These are phyloP conservation scores for Sander vitreus DNA, from an alignment of 2,113 vertebrate species.

Conservation along the genomic window DNA sequence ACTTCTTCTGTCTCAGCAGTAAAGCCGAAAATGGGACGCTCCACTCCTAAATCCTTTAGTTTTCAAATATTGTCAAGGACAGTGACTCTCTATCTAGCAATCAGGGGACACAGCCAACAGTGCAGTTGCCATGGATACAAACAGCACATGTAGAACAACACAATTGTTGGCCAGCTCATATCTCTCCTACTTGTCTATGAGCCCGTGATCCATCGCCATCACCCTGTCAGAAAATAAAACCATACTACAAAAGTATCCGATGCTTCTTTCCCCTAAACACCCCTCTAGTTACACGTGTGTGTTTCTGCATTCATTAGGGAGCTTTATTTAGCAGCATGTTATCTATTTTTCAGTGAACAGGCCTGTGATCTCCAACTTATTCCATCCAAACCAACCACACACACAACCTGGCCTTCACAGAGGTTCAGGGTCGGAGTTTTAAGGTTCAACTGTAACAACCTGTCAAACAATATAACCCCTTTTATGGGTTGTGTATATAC, in stretches of 20 bases:
- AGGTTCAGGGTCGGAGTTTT: constrained; percentile 52
- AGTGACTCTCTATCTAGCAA: constrained; percentile 65
- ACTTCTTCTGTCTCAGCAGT: constrained; percentile 22
- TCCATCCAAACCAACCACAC: constrained; percentile 20
- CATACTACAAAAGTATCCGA: constrained; percentile 69
- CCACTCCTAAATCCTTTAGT: constrained; percentile 52
- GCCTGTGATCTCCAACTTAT: constrained; percentile 22
- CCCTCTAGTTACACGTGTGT: constrained; percentile 39
- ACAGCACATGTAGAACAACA: constrained; percentile 76
- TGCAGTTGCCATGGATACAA: constrained; percentile 84
- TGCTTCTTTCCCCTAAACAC: constrained; percentile 42
- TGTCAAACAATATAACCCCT: constrained; percentile 42
- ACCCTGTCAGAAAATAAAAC: constrained; percentile 79
- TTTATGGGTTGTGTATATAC: constrained; percentile 57
- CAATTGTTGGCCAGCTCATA: constrained; percentile 68
- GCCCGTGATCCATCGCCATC: constrained; percentile 74
- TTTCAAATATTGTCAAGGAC: constrained; percentile 53
- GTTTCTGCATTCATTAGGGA: constrained; percentile 52
- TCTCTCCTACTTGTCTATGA: constrained; percentile 73
- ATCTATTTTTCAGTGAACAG: constrained; percentile 38
- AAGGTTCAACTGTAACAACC: constrained; percentile 21
- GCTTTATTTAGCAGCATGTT: constrained; percentile 67
- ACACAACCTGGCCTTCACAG: constrained; percentile 43
- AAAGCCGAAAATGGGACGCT: constrained; percentile 8
- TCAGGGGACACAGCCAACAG: constrained; percentile 59